Base-by-base conservation (phyloP, 2,113 vertebrate species). In the Ammospiza caudacuta region DNA sequence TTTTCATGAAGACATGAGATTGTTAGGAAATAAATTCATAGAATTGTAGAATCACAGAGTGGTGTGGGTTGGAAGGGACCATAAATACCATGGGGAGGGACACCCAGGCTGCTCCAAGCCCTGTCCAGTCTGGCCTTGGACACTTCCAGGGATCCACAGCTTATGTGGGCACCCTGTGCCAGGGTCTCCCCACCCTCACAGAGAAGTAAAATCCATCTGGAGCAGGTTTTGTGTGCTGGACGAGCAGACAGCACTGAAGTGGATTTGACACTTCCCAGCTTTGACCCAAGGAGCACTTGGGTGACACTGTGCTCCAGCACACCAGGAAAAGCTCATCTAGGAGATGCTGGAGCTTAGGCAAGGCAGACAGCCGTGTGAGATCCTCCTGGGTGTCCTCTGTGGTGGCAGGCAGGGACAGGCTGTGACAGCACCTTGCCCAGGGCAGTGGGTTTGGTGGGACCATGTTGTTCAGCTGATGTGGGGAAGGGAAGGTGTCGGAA, bases 91-190 rank as follows among this genome's bases (percentile, higher is more conserved):
- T 2, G 12, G 47, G 55, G 13, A 57, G 41, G 27, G 31, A 63
- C 35, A 43, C 1, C 41, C 57, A 51, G 21, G 7, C 0, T 63
- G 31, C 27, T 83, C 31, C 57, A 35, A 69, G 18, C 25, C 35
- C n/a, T 0, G 0, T 69, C 55, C n/a, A 77, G 0, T 12, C 25
- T 44, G 72, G 10, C 15, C 19, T 63, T 43, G 64, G 64, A 2
- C 72, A 63, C 15, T 57, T 0, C 12, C 63, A 77, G 63, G 31
- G 47, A 28, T 41, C 31, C 62, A 7, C 22, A 76, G 12, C 25
- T 33, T 0, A 55, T 57, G 25, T 63, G 79, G 55, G 15, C 17
- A 57, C 2, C 37, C 43, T 37, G 35, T 77, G 49, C 41, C 57
- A 83, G 63, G 35, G 35, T 22, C 49, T 83, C 0, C 1, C 3